Evolutionary conservation across 64 coral and sea anemone genomes (phyloP).

Genomic region (Pachyseris speciosa): DNA sequence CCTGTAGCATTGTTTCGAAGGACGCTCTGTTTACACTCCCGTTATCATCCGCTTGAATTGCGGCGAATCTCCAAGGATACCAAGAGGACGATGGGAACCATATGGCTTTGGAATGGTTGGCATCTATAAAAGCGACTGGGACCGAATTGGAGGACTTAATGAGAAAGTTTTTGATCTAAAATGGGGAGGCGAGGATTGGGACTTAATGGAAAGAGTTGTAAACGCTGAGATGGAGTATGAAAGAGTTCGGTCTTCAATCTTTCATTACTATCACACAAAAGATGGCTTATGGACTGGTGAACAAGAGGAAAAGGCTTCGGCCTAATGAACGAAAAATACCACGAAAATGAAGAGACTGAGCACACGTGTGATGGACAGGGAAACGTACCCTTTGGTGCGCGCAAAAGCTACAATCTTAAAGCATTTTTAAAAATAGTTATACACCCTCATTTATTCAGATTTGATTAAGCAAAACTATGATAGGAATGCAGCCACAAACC

Average conservation of each 20-base stretch:
- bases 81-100: constrained; percentile 77
- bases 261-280: constrained; percentile 85
- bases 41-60: constrained; percentile 77
- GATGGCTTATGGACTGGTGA: constrained; percentile 79
- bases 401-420: too few species aligned
- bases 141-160: constrained; percentile 83
- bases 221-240: constrained; percentile 83
- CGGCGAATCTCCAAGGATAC: constrained; percentile 42
- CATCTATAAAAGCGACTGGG: constrained; percentile 89
- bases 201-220: constrained; percentile 86
- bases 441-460: too few species aligned
- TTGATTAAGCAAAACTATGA: too few species aligned
- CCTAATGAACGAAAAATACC: too few species aligned
- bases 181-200: constrained; percentile 98
- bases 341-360: too few species aligned
- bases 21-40: constrained; percentile 81
- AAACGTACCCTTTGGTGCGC: too few species aligned
- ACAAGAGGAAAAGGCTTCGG: neutral
- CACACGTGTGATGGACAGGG: too few species aligned
- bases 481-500: too few species aligned
- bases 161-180: constrained; percentile 64
- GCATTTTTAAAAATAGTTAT: too few species aligned
- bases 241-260: constrained; percentile 65
- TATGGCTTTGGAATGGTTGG: constrained; percentile 84
- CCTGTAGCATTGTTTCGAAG: constrained; percentile 87